phyloP scores from a whole-genome alignment of 2,888 invertebrate species.

The Stenotaenia linearis region DNA sequence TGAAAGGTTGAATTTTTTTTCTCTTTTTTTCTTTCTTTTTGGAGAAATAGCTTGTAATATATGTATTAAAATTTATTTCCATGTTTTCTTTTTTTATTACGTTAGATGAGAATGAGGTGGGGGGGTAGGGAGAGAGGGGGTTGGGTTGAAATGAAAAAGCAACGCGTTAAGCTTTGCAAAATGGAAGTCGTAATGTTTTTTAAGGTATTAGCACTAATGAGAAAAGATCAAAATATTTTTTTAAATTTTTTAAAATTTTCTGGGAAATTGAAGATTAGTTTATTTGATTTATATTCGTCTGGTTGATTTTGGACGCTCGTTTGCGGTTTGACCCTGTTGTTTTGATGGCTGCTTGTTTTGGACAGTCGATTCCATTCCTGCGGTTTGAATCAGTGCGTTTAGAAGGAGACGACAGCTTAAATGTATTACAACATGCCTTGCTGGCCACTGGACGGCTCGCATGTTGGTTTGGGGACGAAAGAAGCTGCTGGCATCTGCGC shows the following conservation, averaged over 20 bases:
- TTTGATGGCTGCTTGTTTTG: not conserved
- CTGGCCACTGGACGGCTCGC: not conserved
- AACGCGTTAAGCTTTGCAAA: not conserved
- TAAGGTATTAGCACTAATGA: not conserved
- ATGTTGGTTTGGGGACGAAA: not conserved
- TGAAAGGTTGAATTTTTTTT: not conserved
- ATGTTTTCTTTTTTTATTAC: no score
- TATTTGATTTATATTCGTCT: not conserved
- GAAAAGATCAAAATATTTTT: not conserved
- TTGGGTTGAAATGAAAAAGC: not conserved
- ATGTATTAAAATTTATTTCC: no score
- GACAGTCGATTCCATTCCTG: conserved; percentile 16
- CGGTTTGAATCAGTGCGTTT: conserved; percentile 1
- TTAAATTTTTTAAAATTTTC: not conserved
- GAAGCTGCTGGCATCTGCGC: conserved; percentile 19
- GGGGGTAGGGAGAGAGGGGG: no score
- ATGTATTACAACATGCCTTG: conserved; percentile 24
- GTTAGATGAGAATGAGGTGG: no score
- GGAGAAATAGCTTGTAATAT: no score
- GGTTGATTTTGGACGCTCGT: not conserved
- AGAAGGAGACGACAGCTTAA: conserved; percentile 23
- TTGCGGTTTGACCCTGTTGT: not conserved
- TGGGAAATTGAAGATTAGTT: not conserved
- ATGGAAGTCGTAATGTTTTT: not conserved
- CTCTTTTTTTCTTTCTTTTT: not conserved